Conservation (phyloP, 2,888 invertebrate species). For the Rotaria socialis region DNA sequence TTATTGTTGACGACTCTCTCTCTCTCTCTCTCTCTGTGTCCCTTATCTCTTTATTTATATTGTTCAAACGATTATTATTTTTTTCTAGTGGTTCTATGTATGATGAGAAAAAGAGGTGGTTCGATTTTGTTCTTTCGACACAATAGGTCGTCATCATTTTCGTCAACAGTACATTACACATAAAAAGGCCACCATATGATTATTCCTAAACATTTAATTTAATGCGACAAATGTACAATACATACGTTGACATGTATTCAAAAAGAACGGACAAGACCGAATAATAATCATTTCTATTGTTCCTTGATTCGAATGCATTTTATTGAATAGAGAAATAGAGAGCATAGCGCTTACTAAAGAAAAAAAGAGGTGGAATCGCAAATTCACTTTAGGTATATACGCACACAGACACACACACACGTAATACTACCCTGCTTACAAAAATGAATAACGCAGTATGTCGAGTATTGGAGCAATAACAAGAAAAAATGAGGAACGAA, state of each 20-base stretch:
- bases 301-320: neutral
- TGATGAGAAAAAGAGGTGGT: neutral
- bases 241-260: constrained; percentile 21
- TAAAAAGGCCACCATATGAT: neutral
- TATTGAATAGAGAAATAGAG: neutral
- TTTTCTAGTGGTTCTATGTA: neutral
- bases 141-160: constrained; percentile 29
- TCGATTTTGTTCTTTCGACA: constrained; percentile 18
- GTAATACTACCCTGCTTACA: neutral
- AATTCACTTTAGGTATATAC: neutral
- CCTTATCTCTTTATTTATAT: neutral
- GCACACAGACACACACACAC: neutral
- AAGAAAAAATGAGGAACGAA: neutral
- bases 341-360: neutral
- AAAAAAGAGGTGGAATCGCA: neutral
- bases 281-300: neutral
- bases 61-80: constrained; percentile 19
- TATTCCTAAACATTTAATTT: constrained; percentile 26
- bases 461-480: neutral
- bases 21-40: neutral
- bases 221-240: constrained; percentile 4
- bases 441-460: neutral
- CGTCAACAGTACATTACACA: constrained; percentile 22
- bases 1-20: constrained; percentile 18
- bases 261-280: constrained; percentile 7